phyloP scores from a whole-genome alignment of 2,888 invertebrate species.

The Philaethria dido region DNA sequence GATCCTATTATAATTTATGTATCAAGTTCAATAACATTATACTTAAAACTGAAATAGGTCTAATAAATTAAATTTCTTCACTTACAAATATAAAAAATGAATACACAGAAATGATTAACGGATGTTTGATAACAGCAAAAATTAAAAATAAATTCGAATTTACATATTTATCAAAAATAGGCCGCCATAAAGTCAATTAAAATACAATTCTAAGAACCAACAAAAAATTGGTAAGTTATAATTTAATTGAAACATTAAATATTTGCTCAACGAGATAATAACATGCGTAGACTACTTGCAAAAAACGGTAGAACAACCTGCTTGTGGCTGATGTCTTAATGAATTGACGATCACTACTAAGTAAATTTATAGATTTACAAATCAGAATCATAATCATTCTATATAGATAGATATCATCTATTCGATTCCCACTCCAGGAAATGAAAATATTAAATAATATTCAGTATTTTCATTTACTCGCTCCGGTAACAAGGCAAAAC shows the following conservation, averaged over 20 bases:
- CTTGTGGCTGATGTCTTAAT: not conserved
- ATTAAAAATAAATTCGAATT: not conserved
- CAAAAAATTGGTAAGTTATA: not conserved
- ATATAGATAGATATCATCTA: no score
- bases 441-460: no score
- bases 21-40: no score
- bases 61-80: no score
- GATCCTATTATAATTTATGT: no score
- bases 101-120: no score
- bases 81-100: not conserved
- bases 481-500: no score
- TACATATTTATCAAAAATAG: not conserved
- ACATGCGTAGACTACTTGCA: not conserved
- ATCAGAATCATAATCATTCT: no score
- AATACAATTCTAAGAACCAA: constrained; percentile 1
- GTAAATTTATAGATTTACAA: not conserved
- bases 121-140: no score
- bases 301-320: constrained; percentile 8
- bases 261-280: not conserved
- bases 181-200: constrained; percentile 5
- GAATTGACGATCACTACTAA: not conserved
- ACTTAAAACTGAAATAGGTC: no score
- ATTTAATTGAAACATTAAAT: not conserved
- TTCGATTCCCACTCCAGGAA: no score
- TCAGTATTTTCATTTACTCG: no score